Percentiles rank a stretch among this genome's conserved stretches.
These are phyloP conservation scores for Caenorhabditis brenneri DNA, from an alignment of 1,140 invertebrate species.

Conservation along the genomic window DNA sequence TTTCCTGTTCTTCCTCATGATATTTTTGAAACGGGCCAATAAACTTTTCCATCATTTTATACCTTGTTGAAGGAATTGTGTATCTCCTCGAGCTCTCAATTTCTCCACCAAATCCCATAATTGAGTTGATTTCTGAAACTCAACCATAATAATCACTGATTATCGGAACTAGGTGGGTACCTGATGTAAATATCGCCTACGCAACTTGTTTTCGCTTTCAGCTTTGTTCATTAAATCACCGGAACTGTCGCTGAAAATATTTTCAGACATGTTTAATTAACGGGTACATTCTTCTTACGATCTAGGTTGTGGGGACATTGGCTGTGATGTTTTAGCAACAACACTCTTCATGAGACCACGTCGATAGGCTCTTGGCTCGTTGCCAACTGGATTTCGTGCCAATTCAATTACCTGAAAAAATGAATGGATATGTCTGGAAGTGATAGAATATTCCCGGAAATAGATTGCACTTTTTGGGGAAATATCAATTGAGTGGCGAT, in stretches of 20 bases:
- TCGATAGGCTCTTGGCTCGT: conserved; percentile 65
- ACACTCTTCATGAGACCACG: conserved; percentile 70
- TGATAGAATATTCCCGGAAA: neutral
- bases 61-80: conserved; percentile 53
- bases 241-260: conserved; percentile 32
- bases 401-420: conserved; percentile 62
- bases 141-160: neutral
- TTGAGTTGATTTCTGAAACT: conserved; percentile 63
- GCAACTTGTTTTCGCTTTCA: conserved; percentile 38
- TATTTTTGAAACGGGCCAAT: conserved; percentile 40
- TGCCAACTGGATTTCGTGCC: conserved; percentile 62
- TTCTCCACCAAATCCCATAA: conserved; percentile 66
- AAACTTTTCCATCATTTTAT: neutral
- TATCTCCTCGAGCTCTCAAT: conserved; percentile 54
- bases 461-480: conserved; percentile 28
- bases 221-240: conserved; percentile 47
- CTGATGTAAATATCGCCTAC: conserved; percentile 44
- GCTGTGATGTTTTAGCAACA: conserved; percentile 61
- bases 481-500: neutral
- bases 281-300: neutral
- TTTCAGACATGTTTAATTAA: neutral
- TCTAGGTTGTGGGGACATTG: conserved; percentile 25
- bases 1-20: neutral
- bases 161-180: neutral
- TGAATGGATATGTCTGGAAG: neutral